Evolutionary conservation across 1,140 invertebrate genomes (phyloP).

Genomic region (Aphaenogaster floridana): DNA sequence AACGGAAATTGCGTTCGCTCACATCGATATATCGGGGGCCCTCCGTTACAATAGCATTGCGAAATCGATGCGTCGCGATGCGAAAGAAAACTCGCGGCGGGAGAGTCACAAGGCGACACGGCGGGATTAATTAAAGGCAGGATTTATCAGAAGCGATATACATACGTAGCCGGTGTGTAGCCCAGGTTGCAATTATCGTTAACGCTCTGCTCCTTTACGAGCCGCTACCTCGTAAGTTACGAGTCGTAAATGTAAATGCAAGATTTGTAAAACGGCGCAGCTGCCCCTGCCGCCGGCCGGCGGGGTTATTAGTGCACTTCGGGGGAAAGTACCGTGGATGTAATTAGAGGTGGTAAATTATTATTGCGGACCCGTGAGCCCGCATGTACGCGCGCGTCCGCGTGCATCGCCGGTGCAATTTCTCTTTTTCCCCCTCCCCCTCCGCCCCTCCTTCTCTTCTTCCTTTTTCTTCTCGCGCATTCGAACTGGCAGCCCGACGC

Average conservation of each 20-base stretch:
- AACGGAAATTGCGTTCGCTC: constrained; percentile 59
- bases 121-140: constrained; percentile 69
- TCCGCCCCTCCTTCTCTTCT: not conserved
- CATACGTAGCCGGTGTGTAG: constrained; percentile 51
- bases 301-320: constrained; percentile 71
- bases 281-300: constrained; percentile 50
- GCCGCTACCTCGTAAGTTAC: constrained; percentile 71
- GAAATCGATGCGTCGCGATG: not conserved
- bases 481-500: constrained; percentile 15
- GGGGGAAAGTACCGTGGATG: constrained; percentile 55
- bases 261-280: constrained; percentile 74
- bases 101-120: not conserved
- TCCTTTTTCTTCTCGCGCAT: not conserved
- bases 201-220: constrained; percentile 72
- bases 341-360: constrained; percentile 75
- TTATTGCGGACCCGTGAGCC: constrained; percentile 56
- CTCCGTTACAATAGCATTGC: constrained; percentile 4
- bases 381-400: constrained; percentile 30
- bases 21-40: not conserved
- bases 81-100: not conserved
- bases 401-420: constrained; percentile 52
- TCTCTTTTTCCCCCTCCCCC: not conserved
- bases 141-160: constrained; percentile 73
- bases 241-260: constrained; percentile 75
- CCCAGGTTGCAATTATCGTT: constrained; percentile 74